Evolutionary conservation across 1,140 invertebrate species (phyloP).

Genomic region (Saccostrea cuccullata): DNA sequence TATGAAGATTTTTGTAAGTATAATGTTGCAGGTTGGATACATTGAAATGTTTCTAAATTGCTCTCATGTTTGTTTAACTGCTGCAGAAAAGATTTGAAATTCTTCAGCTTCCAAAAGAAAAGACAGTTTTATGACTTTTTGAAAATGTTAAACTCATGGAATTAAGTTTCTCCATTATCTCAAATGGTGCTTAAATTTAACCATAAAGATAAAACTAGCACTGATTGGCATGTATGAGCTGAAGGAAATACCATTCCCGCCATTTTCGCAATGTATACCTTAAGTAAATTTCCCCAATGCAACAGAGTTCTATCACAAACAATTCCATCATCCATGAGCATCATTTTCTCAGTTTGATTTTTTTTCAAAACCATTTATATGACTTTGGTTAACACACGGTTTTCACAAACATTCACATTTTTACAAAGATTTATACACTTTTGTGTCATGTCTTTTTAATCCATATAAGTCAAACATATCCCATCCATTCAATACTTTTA

Average conservation of each 20-base stretch:
- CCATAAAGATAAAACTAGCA: constrained; percentile 12
- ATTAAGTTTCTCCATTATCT: not conserved
- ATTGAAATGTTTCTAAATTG: too few species aligned
- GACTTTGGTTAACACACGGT: not conserved
- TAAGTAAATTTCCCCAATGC: constrained; percentile 18
- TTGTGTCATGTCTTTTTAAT: not conserved
- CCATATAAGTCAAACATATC: constrained; percentile 1
- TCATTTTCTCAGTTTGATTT: not conserved
- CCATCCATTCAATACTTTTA: not conserved
- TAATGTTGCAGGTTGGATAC: too few species aligned
- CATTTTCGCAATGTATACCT: not conserved
- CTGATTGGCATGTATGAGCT: not conserved
- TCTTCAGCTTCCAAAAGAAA: too few species aligned
- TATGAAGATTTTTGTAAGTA: too few species aligned
- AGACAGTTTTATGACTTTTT: not conserved
- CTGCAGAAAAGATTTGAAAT: too few species aligned
- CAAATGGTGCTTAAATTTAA: not conserved
- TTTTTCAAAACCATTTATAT: not conserved
- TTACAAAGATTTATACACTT: not conserved
- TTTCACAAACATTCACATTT: not conserved
- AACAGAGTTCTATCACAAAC: not conserved
- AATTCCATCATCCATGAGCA: not conserved
- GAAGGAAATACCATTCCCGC: not conserved
- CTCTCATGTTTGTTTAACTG: too few species aligned
- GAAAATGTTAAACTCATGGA: not conserved